Evolutionary conservation across 2,888 invertebrate genomes (phyloP).

Genomic region (Priapulus caudatus): DNA sequence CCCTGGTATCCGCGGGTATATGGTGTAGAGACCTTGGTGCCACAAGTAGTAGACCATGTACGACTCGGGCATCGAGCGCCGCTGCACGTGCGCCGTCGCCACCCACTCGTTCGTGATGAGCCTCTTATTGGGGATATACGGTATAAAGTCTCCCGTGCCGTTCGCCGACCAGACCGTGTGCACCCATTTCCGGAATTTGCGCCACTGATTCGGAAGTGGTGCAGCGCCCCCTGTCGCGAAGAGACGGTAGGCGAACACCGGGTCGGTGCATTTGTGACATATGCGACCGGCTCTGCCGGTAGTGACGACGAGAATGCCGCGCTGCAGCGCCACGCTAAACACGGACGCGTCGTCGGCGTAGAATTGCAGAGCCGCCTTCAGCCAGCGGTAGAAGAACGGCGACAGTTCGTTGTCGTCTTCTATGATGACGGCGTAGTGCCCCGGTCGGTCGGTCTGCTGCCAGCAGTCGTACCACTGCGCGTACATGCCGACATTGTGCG

Average conservation of each 20-base stretch:
- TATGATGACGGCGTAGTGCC: neutral
- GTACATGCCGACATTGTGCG: neutral
- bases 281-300: too few species aligned
- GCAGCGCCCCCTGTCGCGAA: neutral
- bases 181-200: neutral
- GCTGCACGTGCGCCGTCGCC: neutral
- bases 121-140: neutral
- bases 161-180: neutral
- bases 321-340: neutral
- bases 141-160: neutral
- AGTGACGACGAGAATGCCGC: neutral
- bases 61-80: neutral
- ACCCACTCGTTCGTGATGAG: neutral
- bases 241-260: neutral
- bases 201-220: neutral
- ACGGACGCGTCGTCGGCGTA: neutral
- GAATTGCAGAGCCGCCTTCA: neutral
- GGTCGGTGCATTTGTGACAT: neutral
- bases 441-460: neutral
- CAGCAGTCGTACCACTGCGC: slow-evolving; percentile 1
- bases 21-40: neutral
- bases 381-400: neutral
- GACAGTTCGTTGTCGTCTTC: neutral
- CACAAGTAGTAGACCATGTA: neutral
- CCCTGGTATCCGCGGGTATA: neutral